Evolutionary conservation across 1,140 invertebrate genomes (phyloP).

Genomic region (Pseudobourletiella spinata): DNA sequence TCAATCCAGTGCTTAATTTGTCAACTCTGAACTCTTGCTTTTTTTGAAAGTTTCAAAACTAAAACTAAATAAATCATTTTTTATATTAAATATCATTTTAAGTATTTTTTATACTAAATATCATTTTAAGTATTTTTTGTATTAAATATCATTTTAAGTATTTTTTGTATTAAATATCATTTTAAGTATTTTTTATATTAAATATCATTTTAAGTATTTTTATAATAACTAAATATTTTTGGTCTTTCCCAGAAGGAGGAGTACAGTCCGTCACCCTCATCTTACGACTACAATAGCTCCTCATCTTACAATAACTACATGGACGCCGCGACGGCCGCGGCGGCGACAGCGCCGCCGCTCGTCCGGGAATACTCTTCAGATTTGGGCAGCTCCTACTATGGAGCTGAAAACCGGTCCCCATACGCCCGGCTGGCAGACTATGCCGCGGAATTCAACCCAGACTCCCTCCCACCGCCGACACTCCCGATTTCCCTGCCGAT

Average conservation of each 20-base stretch:
- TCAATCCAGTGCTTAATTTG: no score
- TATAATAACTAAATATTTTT: not conserved
- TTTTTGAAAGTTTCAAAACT: no score
- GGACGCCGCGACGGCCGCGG: constrained; percentile 20
- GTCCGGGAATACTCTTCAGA: not conserved
- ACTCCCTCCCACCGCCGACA: not conserved
- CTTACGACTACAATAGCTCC: constrained; percentile 22
- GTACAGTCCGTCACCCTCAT: constrained; percentile 33
- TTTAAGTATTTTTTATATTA: no score
- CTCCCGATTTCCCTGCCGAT: not conserved
- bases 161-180: no score
- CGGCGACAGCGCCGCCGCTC: constrained; percentile 8
- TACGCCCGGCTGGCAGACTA: constrained; percentile 31
- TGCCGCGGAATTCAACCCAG: constrained; percentile 4
- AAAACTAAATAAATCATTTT: no score
- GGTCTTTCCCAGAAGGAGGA: constrained; percentile 20
- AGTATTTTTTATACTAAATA: no score
- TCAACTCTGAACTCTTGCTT: no score
- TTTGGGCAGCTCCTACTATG: not conserved
- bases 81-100: no score
- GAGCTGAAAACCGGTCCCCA: constrained; percentile 17
- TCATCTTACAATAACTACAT: constrained; percentile 14
- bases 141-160: no score
- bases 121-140: no score
- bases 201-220: not conserved